phyloP scores from a whole-genome alignment of 2,888 invertebrate species.

The Acanthosoma haemorrhoidale region DNA sequence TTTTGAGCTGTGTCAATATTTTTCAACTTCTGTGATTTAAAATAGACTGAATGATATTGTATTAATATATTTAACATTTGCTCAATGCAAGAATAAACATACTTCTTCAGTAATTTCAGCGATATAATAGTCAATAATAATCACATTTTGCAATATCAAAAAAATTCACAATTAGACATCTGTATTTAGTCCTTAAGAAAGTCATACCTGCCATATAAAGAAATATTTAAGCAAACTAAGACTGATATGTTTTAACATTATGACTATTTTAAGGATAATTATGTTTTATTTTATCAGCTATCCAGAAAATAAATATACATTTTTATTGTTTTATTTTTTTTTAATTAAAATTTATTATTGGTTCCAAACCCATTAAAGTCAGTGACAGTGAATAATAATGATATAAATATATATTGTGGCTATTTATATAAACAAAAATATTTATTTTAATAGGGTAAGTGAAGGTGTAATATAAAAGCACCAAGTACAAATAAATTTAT shows the following conservation, averaged over 20 bases:
- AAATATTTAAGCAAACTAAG: conserved; percentile 12
- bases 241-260: conserved; percentile 13
- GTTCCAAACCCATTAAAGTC: background rate
- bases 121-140: background rate
- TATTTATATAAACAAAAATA: background rate
- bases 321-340: background rate
- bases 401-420: background rate
- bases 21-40: conserved; percentile 25
- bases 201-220: background rate
- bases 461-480: background rate
- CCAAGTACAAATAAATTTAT: background rate
- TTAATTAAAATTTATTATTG: background rate
- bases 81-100: conserved; percentile 15
- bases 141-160: background rate
- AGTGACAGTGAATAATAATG: background rate
- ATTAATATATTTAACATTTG: conserved; percentile 20
- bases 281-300: background rate
- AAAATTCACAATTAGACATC: background rate
- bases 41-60: conserved; percentile 24
- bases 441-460: background rate
- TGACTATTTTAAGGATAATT: background rate
- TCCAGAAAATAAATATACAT: background rate
- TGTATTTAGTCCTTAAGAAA: background rate
- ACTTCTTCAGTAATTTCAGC: background rate
- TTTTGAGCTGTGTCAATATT: conserved; percentile 21